A percentile compares a stretch with the other conserved stretches of the same genome.
phyloP scores from a whole-genome alignment of 1,140 invertebrate species.

The Pinna nobilis region DNA sequence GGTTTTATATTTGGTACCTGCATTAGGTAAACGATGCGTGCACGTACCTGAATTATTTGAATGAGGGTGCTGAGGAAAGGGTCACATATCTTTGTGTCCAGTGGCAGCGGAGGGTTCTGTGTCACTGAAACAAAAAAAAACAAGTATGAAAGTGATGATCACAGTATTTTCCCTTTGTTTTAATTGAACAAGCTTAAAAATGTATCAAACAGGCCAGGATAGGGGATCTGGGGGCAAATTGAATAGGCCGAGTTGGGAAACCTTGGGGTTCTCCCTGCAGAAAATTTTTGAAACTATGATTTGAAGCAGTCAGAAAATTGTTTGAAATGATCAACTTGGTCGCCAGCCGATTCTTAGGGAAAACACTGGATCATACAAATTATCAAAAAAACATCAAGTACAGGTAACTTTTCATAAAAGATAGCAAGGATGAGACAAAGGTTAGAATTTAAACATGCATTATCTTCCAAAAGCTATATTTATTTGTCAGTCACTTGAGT shows the following conservation, averaged over 20 bases:
- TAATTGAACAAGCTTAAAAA: too few species aligned
- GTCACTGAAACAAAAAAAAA: neutral
- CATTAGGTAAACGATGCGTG: neutral
- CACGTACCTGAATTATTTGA: neutral
- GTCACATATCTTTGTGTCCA: neutral
- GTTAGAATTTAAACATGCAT: too few species aligned
- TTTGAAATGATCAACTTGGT: too few species aligned
- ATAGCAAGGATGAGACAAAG: too few species aligned
- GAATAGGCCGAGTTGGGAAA: neutral
- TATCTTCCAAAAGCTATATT: too few species aligned
- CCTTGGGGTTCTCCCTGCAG: neutral
- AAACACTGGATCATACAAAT: neutral
- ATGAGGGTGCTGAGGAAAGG: neutral
- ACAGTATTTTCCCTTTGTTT: neutral
- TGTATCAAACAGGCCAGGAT: too few species aligned
- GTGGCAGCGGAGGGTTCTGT: neutral
- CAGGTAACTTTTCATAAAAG: neutral
- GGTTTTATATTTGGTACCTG: too few species aligned
- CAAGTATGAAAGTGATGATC: neutral
- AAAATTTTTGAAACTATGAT: neutral
- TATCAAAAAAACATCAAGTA: neutral
- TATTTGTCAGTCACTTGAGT: too few species aligned
- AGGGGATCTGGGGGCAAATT: too few species aligned
- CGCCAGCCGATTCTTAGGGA: too few species aligned
- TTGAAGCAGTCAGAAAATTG: neutral